phyloP scores from a whole-genome alignment of 2,797 vertebrate genomes.

The Coilia nasus region DNA sequence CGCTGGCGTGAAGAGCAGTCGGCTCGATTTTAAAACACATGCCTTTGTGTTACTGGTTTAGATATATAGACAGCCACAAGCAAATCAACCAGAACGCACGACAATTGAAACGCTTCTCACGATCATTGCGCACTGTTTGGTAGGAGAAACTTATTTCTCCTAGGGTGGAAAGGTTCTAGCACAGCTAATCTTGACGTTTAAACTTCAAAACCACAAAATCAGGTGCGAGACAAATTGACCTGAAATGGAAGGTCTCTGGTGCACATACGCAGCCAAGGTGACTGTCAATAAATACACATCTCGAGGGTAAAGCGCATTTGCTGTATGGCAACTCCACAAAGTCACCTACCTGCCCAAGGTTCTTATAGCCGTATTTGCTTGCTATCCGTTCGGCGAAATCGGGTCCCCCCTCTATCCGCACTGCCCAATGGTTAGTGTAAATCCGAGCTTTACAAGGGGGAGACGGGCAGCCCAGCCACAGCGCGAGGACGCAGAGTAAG shows the following conservation, averaged over 20 bases:
- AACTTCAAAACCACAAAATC: slow-evolving; percentile 45
- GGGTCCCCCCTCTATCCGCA: slow-evolving; percentile 89
- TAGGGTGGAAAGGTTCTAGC: neutral
- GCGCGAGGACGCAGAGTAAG: slow-evolving; percentile 82
- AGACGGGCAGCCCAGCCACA: slow-evolving; percentile 83
- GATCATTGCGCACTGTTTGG: neutral
- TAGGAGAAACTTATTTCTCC: neutral
- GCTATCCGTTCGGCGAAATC: slow-evolving; percentile 90
- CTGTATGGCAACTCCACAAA: neutral
- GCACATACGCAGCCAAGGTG: neutral
- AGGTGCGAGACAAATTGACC: slow-evolving; percentile 23
- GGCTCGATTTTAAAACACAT: neutral
- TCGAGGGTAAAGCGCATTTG: neutral
- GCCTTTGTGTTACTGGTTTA: neutral
- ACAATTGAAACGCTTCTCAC: neutral
- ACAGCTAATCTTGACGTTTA: slow-evolving; percentile 46
- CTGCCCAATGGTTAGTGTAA: slow-evolving; percentile 99
- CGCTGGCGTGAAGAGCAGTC: slow-evolving; percentile 44
- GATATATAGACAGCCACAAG: neutral
- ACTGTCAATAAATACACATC: neutral
- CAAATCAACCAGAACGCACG: neutral
- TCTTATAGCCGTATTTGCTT: slow-evolving; percentile 94
- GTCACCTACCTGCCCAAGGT: slow-evolving; percentile 93
- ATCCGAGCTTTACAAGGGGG: slow-evolving; percentile 88
- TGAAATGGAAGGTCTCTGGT: neutral